These are phyloP conservation scores for Drosophila picticornis DNA, from an alignment of 2,888 invertebrate species.

Conservation along the genomic window DNA sequence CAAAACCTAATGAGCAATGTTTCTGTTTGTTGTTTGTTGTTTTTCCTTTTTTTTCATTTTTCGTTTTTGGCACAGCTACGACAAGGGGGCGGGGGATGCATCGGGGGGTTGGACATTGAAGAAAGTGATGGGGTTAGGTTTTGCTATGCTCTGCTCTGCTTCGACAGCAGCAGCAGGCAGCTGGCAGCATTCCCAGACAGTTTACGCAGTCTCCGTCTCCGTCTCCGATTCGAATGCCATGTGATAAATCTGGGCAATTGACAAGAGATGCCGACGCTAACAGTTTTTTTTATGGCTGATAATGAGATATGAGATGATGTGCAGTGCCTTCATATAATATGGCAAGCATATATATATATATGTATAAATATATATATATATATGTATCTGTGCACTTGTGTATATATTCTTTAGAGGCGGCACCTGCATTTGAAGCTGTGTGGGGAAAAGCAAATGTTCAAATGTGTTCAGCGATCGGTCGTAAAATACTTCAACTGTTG, in stretches of 20 bases:
- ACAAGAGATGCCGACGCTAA: slow-evolving; percentile 36
- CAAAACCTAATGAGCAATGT: slow-evolving; percentile 77
- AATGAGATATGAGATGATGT: slow-evolving; percentile 31
- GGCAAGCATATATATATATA: neutral
- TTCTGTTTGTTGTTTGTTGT: slow-evolving; percentile 14
- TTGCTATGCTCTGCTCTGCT: neutral
- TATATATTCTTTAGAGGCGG: slow-evolving; percentile 2
- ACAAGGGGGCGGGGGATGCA: neutral
- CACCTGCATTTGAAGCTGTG: slow-evolving; percentile 54
- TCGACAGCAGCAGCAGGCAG: neutral
- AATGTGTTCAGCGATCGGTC: neutral
- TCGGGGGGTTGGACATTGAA: neutral
- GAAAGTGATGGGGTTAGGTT: neutral
- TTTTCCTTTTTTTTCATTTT: neutral
- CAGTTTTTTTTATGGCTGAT: slow-evolving; percentile 50
- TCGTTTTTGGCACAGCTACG: slow-evolving; percentile 54
- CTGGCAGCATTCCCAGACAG: slow-evolving; percentile 49
- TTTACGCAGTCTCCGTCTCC: slow-evolving; percentile 11
- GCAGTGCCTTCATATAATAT: neutral
- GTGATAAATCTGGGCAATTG: slow-evolving; percentile 74
- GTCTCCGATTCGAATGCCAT: slow-evolving; percentile 17
- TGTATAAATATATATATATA: neutral
- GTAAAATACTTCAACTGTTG: neutral
- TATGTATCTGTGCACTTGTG: neutral
- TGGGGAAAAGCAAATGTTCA: slow-evolving; percentile 39